Evolutionary conservation across 2,888 invertebrate genomes (phyloP).

Genomic region (Ormyrus labotus): DNA sequence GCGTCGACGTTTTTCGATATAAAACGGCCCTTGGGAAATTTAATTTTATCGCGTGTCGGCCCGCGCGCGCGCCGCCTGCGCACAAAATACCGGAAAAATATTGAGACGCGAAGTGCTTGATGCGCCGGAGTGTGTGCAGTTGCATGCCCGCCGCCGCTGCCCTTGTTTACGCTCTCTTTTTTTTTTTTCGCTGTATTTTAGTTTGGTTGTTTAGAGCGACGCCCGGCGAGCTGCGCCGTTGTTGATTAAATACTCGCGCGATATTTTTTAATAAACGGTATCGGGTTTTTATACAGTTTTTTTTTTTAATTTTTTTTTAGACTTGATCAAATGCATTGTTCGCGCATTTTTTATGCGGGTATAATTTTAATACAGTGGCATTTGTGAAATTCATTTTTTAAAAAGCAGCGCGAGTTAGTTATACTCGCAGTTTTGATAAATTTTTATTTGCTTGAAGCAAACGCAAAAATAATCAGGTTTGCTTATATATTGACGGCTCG

Average conservation of each 20-base stretch:
- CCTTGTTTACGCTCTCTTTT: neutral
- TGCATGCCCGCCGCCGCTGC: too few relatives aligned
- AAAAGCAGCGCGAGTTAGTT: neutral
- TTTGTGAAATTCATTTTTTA: neutral
- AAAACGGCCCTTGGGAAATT: slow-evolving; percentile 46
- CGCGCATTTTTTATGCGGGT: too few relatives aligned
- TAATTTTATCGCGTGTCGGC: slow-evolving; percentile 37
- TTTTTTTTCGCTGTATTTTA: neutral
- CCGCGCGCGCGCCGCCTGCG: neutral
- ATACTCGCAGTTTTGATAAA: neutral
- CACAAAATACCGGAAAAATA: slow-evolving; percentile 24
- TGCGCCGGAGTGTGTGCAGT: neutral
- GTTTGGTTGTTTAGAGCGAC: neutral
- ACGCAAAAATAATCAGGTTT: slow-evolving; percentile 1
- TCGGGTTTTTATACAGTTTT: too few relatives aligned
- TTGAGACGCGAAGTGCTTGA: slow-evolving; percentile 23
- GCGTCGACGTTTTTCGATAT: slow-evolving; percentile 21
- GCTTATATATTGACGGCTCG: slow-evolving; percentile 20
- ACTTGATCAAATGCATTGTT: too few relatives aligned
- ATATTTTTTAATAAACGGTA: too few relatives aligned
- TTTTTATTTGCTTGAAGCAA: neutral
- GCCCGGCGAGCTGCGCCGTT: too few relatives aligned
- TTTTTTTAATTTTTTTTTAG: too few relatives aligned
- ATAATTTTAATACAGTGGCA: neutral
- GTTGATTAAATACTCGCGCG: too few relatives aligned